These are phyloP conservation scores for Limnodromus scolopaceus DNA, from an alignment of 2,797 vertebrate genomes.

Conservation along the genomic window DNA sequence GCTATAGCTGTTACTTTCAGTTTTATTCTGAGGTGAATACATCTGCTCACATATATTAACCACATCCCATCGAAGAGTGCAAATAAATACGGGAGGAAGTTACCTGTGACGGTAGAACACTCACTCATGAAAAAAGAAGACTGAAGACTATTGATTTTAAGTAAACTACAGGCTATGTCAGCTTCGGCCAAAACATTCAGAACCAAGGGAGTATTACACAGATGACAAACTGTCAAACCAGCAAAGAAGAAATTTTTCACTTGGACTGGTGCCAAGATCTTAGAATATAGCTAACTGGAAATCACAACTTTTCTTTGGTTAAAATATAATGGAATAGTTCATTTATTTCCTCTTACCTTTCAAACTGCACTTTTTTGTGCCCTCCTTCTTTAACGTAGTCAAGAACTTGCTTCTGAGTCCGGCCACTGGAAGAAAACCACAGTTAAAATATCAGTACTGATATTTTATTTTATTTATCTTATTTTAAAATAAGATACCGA, in stretches of 20 bases:
- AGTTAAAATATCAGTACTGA: neutral
- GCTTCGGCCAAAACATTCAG: neutral
- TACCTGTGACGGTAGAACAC: neutral
- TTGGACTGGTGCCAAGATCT: neutral
- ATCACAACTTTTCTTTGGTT: neutral
- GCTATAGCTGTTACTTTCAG: neutral
- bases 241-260: neutral
- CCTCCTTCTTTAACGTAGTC: conserved; percentile 96
- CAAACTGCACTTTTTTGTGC: conserved; percentile 96
- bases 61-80: neutral
- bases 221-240: neutral
- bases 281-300: neutral
- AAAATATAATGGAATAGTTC: neutral
- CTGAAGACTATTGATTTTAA: neutral
- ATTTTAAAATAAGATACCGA: neutral
- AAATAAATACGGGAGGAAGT: neutral
- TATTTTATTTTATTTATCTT: too few species aligned
- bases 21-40: neutral
- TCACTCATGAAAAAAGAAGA: conserved; percentile 30
- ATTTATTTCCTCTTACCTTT: conserved; percentile 85
- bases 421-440: conserved; percentile 82
- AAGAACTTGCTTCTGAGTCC: conserved; percentile 98
- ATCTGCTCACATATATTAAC: neutral
- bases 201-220: neutral
- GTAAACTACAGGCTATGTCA: neutral